Base-by-base conservation (phyloP, 2,888 invertebrate species). In the Pristionchus maxplancki region DNA sequence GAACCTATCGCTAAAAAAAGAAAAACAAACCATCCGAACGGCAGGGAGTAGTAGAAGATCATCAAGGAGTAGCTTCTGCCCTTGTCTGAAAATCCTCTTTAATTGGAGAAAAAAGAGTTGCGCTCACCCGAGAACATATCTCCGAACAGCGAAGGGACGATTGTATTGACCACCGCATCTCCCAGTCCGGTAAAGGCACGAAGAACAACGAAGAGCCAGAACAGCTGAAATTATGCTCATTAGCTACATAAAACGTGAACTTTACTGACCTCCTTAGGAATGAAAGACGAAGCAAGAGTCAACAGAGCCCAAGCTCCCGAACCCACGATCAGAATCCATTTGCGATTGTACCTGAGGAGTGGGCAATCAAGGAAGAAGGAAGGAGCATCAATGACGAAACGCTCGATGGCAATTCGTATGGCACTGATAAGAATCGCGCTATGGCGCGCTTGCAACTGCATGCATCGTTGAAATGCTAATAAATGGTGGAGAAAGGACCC, bases 31-130 rank as follows among this genome's bases (percentile, higher is more conserved):
- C 88, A 88, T 88, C 88, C 88, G 24, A 88, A 88, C 13, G 88
- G 88, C 11, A 88, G 40, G 4, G 88, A 53, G 20, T 88, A 88
- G 62, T 81, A 88, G 81, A 88, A 88, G 58, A 88, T 48, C 88
- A 88, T 88, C 20, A 88, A 62, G 1, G 88, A 37, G 44, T 78
- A 88, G 37, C 78, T 78, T 6, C 88, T 53, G n/a, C 78, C 88
- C 28, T 62, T 58, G 20, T 40, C 88, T 88, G 8, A 28, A 67
- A 17, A 78, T 40, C 17, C 2, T 78, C 34, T 37, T 4, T 28
- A 53, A 17, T 53, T 20, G 53, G 11, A 48, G 8, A 5, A 11
- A 48, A 48, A 48, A 1, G 58, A 24, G 11, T 58, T 58, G 8
- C 24, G 24, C 24, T 58, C n/a, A 87, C 86, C 86, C 20, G 17